Conservation (phyloP, 2,113 vertebrate species). For the Neodontobutis hainanensis region DNA sequence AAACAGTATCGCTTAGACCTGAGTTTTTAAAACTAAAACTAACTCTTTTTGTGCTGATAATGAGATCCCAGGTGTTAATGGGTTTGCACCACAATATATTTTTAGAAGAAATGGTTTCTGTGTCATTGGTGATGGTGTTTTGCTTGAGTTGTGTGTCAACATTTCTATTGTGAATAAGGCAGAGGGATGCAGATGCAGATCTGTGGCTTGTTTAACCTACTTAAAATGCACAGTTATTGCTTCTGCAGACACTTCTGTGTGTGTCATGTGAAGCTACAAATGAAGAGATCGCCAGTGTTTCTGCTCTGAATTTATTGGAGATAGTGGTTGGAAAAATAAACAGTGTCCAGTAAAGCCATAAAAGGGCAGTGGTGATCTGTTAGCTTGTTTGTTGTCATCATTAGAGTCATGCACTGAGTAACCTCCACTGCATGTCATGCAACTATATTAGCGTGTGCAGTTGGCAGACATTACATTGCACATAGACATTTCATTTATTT, state of each 20-base stretch:
- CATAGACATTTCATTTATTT: conserved; percentile 19
- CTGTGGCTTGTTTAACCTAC: conserved; percentile 33
- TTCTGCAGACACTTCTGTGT: conserved; percentile 26
- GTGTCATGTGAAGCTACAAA: not conserved
- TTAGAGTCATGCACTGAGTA: conserved; percentile 9
- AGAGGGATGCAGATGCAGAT: conserved; percentile 31
- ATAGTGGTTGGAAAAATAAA: conserved; percentile 68
- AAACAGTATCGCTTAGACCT: not conserved
- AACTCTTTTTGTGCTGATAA: conserved; percentile 13
- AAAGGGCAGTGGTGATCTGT: conserved; percentile 44
- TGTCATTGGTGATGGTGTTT: conserved; percentile 60
- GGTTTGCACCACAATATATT: conserved; percentile 41
- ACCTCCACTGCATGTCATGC: not conserved
- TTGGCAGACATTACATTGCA: not conserved
- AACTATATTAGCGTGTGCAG: not conserved
- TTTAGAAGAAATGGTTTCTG: conserved; percentile 55
- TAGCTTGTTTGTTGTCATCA: conserved; percentile 48
- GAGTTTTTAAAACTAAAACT: not conserved
- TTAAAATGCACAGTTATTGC: conserved; percentile 16
- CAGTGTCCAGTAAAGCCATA: conserved; percentile 42
- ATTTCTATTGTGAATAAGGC: conserved; percentile 36
- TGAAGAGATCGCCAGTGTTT: conserved; percentile 52
- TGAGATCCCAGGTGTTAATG: conserved; percentile 11
- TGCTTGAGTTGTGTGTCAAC: conserved; percentile 40
- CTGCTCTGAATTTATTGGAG: conserved; percentile 43